Percentiles rank a stretch among this genome's conserved stretches.
Conservation (phyloP, 92 coral and sea anemone species). For the Palythoa heliodiscus region DNA sequence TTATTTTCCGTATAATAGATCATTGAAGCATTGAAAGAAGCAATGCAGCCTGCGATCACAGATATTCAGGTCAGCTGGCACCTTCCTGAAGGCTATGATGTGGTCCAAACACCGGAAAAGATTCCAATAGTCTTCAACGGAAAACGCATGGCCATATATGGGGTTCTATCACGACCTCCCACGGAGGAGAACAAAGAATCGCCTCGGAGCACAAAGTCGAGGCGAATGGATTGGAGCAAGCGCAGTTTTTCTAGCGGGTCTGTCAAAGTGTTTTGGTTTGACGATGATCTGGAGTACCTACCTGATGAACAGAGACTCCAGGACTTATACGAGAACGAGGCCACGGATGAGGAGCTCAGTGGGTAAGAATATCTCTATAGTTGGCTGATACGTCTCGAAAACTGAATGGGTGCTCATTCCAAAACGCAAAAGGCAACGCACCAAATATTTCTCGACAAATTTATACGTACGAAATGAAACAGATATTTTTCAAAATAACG, state of each 20-base stretch:
- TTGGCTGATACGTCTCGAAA: not conserved
- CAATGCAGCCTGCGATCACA: slow-evolving; percentile 87
- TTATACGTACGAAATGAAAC: too few species aligned
- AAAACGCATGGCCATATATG: slow-evolving; percentile 81
- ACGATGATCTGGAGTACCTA: slow-evolving; percentile 87
- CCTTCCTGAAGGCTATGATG: slow-evolving; percentile 89
- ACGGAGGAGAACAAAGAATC: slow-evolving; percentile 70
- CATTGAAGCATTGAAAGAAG: slow-evolving; percentile 73
- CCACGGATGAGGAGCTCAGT: slow-evolving; percentile 47
- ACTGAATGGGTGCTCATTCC: not conserved
- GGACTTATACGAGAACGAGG: slow-evolving; percentile 53
- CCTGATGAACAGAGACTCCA: slow-evolving; percentile 77
- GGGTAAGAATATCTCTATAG: not conserved
- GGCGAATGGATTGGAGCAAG: slow-evolving; percentile 80
- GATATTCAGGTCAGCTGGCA: slow-evolving; percentile 96
- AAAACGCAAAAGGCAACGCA: too few species aligned
- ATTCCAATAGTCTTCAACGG: slow-evolving; percentile 72
- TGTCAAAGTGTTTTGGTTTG: slow-evolving; percentile 98
- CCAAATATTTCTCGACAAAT: too few species aligned
- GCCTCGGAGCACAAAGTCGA: slow-evolving; percentile 61
- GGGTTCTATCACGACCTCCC: slow-evolving; percentile 78
- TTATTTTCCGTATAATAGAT: slow-evolving; percentile 54
- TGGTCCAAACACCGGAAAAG: slow-evolving; percentile 74
- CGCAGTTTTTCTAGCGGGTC: slow-evolving; percentile 75
- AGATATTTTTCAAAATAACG: too few species aligned